Conservation (phyloP, 2,888 invertebrate species). For the Isoperla grammatica region DNA sequence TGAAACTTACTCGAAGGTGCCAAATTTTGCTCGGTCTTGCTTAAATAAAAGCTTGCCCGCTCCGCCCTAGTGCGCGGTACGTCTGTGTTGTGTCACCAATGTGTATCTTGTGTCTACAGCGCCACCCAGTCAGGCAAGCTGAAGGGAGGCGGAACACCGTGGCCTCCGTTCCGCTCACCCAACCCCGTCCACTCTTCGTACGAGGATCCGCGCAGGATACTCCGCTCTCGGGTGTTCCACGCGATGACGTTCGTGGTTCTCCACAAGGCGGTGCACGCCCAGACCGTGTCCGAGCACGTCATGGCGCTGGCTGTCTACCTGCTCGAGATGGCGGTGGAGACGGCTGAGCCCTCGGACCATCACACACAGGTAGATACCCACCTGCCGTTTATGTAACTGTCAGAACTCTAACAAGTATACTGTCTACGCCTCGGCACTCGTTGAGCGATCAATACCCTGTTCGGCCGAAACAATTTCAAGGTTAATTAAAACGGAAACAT, state of each 20-base stretch:
- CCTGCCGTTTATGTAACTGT: no score
- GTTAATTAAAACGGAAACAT: no score
- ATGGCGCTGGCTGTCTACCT: slow-evolving; percentile 82
- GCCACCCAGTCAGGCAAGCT: slow-evolving; percentile 57
- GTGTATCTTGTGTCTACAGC: slow-evolving; percentile 43
- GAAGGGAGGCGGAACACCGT: slow-evolving; percentile 52
- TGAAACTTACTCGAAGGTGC: no score
- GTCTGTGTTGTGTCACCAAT: no score
- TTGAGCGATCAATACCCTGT: no score
- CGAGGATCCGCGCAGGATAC: slow-evolving; percentile 59
- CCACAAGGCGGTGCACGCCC: slow-evolving; percentile 72
- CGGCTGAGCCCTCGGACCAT: slow-evolving; percentile 34
- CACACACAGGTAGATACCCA: no score
- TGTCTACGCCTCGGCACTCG: no score
- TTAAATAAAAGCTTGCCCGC: no score
- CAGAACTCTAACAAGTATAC: no score
- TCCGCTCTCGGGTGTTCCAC: slow-evolving; percentile 60
- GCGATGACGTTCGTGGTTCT: slow-evolving; percentile 74
- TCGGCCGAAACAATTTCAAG: no score
- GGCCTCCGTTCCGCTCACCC: slow-evolving; percentile 79
- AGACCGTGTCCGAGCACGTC: slow-evolving; percentile 77
- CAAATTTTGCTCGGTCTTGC: no score
- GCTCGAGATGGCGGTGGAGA: slow-evolving; percentile 72
- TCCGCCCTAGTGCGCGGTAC: no score
- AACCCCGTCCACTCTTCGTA: slow-evolving; percentile 57